A percentile compares a stretch with the other conserved stretches of the same genome.
These are phyloP conservation scores for Spodoptera exigua DNA, from an alignment of 2,888 invertebrate species.

Conservation along the genomic window DNA sequence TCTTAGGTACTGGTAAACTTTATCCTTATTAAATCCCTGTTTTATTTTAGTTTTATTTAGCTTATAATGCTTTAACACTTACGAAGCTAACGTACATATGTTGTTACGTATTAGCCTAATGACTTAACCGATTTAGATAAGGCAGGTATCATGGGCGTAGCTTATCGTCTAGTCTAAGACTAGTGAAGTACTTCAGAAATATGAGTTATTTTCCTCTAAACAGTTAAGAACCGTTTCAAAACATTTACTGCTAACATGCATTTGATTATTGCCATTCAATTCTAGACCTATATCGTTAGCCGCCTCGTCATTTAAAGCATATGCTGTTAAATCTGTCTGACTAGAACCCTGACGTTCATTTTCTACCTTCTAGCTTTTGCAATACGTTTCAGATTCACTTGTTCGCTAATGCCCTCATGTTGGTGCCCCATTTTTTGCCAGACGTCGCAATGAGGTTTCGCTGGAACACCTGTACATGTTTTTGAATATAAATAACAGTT, in stretches of 20 bases:
- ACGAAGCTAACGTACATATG: conserved; percentile 11
- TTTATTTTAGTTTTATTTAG: conserved; percentile 7
- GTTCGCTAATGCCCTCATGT: conserved; percentile 7
- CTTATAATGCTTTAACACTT: conserved; percentile 8
- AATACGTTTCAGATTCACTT: conserved; percentile 25
- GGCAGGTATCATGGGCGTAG: conserved; percentile 27
- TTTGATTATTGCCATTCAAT: conserved; percentile 20
- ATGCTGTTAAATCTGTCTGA: conserved; percentile 3
- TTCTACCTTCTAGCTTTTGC: conserved; percentile 11
- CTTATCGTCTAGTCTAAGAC: conserved; percentile 28
- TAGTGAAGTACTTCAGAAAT: conserved; percentile 18
- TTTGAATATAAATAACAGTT: conserved; percentile 45
- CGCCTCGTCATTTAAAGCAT: conserved; percentile 16
- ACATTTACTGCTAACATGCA: neutral
- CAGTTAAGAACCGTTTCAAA: neutral
- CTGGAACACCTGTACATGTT: conserved; percentile 48
- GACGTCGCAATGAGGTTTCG: conserved; percentile 22
- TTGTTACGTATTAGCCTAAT: conserved; percentile 41
- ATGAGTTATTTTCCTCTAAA: conserved; percentile 9
- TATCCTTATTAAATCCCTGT: conserved; percentile 14
- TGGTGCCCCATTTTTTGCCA: conserved; percentile 47
- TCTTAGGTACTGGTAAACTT: conserved; percentile 4
- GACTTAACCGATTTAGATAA: conserved; percentile 50
- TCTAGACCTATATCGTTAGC: conserved; percentile 9
- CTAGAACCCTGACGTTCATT: conserved; percentile 3